These are phyloP conservation scores for Dynastes grantii DNA, from an alignment of 2,888 invertebrate species.

Conservation along the genomic window DNA sequence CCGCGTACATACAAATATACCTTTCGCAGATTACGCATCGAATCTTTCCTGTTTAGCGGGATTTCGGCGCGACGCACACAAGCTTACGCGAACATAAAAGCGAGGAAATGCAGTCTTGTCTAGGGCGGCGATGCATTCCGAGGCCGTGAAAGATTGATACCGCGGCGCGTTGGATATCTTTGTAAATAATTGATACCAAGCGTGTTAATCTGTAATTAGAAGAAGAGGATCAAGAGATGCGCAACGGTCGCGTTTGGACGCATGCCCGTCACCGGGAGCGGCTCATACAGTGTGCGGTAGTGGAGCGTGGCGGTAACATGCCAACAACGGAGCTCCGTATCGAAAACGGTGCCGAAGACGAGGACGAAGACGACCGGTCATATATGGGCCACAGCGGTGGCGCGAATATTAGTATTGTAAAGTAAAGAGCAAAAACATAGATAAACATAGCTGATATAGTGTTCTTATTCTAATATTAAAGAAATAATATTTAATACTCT, in stretches of 20 bases:
- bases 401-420: conserved; percentile 54
- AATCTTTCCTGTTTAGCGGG: too few relatives aligned
- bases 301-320: conserved; percentile 69
- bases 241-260: conserved; percentile 60
- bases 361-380: conserved; percentile 64
- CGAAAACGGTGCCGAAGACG: conserved; percentile 65
- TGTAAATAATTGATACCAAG: conserved; percentile 60
- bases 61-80: not conserved
- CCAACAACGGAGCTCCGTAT: conserved; percentile 66
- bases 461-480: conserved; percentile 28
- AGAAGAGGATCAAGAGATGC: conserved; percentile 54
- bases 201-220: conserved; percentile 61
- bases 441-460: conserved; percentile 33
- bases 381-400: conserved; percentile 60
- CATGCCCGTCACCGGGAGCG: conserved; percentile 67
- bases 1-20: too few relatives aligned
- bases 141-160: conserved; percentile 41
- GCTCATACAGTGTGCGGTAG: conserved; percentile 70
- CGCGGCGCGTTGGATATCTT: conserved; percentile 47
- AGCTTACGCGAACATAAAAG: not conserved
- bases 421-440: conserved; percentile 40
- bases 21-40: too few relatives aligned
- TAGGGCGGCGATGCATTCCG: conserved; percentile 21
- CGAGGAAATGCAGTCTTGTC: conserved; percentile 15
- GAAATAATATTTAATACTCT: conserved; percentile 21